Percentiles rank a stretch among this genome's conserved stretches.
phyloP scores from a whole-genome alignment of 2,113 vertebrate genomes.

The Zosterops japonicus region DNA sequence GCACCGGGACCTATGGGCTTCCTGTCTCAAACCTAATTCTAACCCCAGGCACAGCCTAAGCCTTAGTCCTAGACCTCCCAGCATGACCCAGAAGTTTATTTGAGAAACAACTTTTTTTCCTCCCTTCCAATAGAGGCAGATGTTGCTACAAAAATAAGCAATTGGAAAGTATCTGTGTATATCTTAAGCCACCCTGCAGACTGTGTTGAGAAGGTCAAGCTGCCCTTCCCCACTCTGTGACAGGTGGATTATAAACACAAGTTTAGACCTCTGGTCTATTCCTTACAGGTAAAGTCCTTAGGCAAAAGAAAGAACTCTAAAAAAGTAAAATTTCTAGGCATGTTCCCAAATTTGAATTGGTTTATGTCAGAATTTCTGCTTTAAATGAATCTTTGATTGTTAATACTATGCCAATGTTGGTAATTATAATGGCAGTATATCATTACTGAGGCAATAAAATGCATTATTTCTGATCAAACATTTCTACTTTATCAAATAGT shows the following conservation, averaged over 20 bases:
- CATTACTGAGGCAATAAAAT: slow-evolving; percentile 19
- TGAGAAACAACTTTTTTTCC: neutral
- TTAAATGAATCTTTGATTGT: neutral
- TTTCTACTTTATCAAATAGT: slow-evolving; percentile 23
- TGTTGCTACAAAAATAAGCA: neutral
- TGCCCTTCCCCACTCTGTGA: neutral
- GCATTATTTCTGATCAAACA: neutral
- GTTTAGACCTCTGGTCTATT: neutral
- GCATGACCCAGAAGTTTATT: neutral
- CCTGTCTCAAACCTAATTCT: neutral
- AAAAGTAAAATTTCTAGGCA: neutral
- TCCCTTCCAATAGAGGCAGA: neutral
- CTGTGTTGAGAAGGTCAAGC: neutral
- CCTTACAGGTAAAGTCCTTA: neutral
- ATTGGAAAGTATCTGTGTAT: rapidly evolving
- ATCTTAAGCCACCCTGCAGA: neutral
- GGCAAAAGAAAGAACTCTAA: neutral
- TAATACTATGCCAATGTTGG: neutral
- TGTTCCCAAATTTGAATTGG: neutral
- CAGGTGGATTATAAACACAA: neutral
- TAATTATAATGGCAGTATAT: slow-evolving; percentile 11
- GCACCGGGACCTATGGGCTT: neutral
- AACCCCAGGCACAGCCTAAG: neutral
- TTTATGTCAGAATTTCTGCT: neutral
- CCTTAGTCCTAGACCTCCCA: neutral